These are phyloP conservation scores for Trochalopteron elliotii DNA, from an alignment of 2,113 vertebrate genomes.

Conservation along the genomic window DNA sequence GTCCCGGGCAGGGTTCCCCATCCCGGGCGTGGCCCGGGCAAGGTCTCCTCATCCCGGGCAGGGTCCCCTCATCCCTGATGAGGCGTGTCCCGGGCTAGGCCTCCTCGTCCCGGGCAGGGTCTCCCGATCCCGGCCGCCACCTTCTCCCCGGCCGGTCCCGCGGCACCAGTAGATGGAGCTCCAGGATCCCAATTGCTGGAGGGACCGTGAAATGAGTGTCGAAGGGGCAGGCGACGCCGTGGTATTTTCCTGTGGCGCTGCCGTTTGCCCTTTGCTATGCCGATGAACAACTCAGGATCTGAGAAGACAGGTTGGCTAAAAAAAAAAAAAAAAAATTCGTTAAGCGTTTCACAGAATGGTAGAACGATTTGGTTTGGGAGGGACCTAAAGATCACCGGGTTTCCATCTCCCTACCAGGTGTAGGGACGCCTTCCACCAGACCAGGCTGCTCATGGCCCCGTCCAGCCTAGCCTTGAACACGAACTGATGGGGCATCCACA, in stretches of 20 bases:
- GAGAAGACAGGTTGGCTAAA: background rate
- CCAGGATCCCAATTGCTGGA: background rate
- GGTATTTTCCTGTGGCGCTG: rapidly evolving
- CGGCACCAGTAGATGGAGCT: constrained; percentile 36
- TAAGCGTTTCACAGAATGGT: background rate
- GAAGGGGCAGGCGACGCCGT: background rate
- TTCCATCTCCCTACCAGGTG: background rate
- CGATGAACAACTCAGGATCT: background rate
- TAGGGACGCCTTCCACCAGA: background rate
- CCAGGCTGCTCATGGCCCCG: background rate
- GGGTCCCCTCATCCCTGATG: background rate
- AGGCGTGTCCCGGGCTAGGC: too few species aligned
- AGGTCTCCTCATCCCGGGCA: too few species aligned
- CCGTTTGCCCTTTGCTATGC: background rate
- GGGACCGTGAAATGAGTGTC: rapidly evolving
- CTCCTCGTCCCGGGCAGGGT: rapidly evolving
- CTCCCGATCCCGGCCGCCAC: background rate
- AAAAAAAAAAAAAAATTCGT: background rate
- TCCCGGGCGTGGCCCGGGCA: too few species aligned
- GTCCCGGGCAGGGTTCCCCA: too few species aligned
- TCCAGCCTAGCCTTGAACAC: background rate
- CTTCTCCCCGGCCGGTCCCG: background rate
- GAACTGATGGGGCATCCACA: rapidly evolving
- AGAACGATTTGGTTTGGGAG: background rate
- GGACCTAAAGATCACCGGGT: background rate